phyloP scores from a whole-genome alignment of 1,140 invertebrate species.

The Cydia strobilella region DNA sequence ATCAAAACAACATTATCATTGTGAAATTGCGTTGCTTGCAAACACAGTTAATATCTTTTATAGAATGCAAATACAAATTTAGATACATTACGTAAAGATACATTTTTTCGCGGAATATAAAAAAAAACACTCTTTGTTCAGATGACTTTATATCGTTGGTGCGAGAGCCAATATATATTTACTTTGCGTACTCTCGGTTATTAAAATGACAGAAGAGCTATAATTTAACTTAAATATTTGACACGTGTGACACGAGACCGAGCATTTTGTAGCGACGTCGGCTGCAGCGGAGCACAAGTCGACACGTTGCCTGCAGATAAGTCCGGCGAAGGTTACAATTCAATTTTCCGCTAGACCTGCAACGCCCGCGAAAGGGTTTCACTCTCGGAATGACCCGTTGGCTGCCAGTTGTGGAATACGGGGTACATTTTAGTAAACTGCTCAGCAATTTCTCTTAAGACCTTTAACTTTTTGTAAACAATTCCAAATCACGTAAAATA shows the following conservation, averaged over 20 bases:
- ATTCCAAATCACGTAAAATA: too few species aligned
- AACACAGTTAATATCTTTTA: too few species aligned
- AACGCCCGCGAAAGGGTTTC: constrained; percentile 25
- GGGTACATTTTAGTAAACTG: constrained; percentile 21
- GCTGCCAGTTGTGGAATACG: constrained; percentile 16
- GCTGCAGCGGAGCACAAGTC: constrained; percentile 33
- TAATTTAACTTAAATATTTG: not conserved
- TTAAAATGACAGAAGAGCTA: not conserved
- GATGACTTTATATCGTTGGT: too few species aligned
- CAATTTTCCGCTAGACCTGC: constrained; percentile 46
- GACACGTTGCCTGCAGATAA: constrained; percentile 38
- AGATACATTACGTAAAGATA: too few species aligned
- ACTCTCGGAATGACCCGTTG: constrained; percentile 27
- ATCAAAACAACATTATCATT: too few species aligned
- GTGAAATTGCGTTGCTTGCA: too few species aligned
- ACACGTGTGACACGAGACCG: constrained; percentile 33
- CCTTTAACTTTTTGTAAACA: not conserved
- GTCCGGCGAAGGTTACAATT: constrained; percentile 43
- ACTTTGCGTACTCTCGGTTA: not conserved
- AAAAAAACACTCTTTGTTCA: too few species aligned
- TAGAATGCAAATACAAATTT: too few species aligned
- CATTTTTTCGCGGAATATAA: too few species aligned
- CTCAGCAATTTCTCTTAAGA: not conserved
- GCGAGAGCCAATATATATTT: not conserved
- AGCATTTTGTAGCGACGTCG: constrained; percentile 39